These are phyloP conservation scores for Sisyra terminalis DNA, from an alignment of 2,888 invertebrate genomes.

Conservation along the genomic window DNA sequence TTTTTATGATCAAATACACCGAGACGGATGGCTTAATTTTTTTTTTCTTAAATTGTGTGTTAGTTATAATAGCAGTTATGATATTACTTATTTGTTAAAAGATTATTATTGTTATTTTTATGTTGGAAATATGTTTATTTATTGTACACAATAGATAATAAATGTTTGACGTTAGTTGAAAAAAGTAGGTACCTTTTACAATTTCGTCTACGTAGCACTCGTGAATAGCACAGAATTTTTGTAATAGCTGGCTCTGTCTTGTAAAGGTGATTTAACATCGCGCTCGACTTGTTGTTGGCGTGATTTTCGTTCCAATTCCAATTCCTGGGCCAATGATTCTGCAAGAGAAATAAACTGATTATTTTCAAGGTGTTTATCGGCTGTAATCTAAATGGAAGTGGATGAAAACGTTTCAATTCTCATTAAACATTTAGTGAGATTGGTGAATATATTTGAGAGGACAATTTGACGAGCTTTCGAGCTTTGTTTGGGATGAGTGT, in stretches of 20 bases:
- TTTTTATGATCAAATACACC: too few species aligned
- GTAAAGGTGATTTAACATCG: slow-evolving; percentile 73
- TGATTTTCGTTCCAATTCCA: slow-evolving; percentile 75
- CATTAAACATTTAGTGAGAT: too few species aligned
- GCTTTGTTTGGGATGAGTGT: background rate
- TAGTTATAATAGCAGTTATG: background rate
- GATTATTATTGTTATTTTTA: background rate
- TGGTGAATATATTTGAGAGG: background rate
- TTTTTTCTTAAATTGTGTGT: background rate
- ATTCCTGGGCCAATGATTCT: slow-evolving; percentile 75
- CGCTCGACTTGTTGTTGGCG: slow-evolving; percentile 63
- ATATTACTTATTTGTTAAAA: background rate
- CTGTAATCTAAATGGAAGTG: too few species aligned
- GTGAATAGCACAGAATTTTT: slow-evolving; percentile 82
- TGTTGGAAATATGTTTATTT: background rate
- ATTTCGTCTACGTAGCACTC: slow-evolving; percentile 50
- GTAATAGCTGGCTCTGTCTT: slow-evolving; percentile 68
- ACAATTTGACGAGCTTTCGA: background rate
- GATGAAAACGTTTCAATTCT: too few species aligned
- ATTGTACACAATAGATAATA: background rate
- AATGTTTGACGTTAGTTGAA: too few species aligned
- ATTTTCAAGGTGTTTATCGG: background rate
- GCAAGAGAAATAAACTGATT: slow-evolving; percentile 26
- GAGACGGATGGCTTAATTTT: too few species aligned
- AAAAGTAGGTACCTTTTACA: too few species aligned